Conservation (phyloP, 2,888 invertebrate species). For the Terebella lapidaria region DNA sequence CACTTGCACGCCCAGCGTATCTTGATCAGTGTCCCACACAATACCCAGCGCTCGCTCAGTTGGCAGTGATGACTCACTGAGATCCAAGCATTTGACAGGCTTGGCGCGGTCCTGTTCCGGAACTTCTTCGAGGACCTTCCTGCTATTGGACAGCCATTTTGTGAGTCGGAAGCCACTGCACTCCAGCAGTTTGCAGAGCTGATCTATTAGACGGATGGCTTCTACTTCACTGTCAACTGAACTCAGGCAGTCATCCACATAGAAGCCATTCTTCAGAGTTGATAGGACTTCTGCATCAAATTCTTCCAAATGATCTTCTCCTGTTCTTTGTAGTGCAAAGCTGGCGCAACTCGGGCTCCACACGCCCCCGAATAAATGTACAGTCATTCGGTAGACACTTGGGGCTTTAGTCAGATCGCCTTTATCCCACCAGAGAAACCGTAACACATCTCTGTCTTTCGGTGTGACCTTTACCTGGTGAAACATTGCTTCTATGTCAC, state of each 20-base stretch:
- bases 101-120: too few species aligned
- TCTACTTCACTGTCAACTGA: too few species aligned
- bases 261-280: neutral
- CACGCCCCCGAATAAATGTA: neutral
- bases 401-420: neutral
- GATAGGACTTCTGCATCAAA: neutral
- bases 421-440: slow-evolving; percentile 1
- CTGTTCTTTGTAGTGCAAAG: neutral
- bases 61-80: too few species aligned
- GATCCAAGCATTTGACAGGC: too few species aligned
- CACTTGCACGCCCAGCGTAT: neutral
- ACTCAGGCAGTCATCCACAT: neutral
- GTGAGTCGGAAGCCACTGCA: neutral
- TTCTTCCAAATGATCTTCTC: neutral
- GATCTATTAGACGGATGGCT: too few species aligned
- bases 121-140: too few species aligned
- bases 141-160: neutral
- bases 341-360: neutral
- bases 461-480: slow-evolving; percentile 4
- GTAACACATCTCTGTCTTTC: neutral
- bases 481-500: slow-evolving; percentile 4
- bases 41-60: neutral
- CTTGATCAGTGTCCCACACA: neutral
- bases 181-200: neutral
- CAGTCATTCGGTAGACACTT: neutral